Evolutionary conservation across 2,797 vertebrate species (phyloP).

Genomic region (Nyctibius grandis): DNA sequence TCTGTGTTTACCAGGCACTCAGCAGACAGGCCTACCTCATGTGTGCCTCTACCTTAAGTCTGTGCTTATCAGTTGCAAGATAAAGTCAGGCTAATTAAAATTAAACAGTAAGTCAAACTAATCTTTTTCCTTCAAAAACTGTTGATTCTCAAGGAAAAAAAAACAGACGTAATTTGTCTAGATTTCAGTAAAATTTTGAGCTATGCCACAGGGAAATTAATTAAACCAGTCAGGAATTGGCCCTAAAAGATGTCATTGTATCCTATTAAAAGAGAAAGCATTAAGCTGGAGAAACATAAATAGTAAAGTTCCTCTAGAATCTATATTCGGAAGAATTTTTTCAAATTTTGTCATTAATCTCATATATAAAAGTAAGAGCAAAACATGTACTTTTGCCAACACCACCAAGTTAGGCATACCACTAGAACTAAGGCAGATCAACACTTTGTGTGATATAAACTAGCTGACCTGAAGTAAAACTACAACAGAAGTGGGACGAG

Average conservation of each 20-base stretch:
- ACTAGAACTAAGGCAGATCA: background rate
- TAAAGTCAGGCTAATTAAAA: background rate
- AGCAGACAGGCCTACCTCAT: background rate
- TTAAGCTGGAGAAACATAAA: background rate
- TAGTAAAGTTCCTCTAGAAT: background rate
- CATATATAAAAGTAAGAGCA: background rate
- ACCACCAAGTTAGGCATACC: background rate
- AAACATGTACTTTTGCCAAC: rapidly evolving
- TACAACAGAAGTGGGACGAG: background rate
- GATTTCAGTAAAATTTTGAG: background rate
- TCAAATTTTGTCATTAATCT: background rate
- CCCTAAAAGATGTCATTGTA: background rate
- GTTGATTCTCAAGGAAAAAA: background rate
- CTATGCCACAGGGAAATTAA: background rate
- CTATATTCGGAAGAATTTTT: background rate
- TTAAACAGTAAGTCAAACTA: background rate
- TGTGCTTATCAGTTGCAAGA: background rate
- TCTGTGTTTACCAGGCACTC: rapidly evolving
- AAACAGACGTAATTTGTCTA: background rate
- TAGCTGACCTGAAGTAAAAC: background rate
- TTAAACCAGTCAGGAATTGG: background rate
- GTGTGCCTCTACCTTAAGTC: background rate
- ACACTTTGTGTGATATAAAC: background rate
- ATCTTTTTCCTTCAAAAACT: background rate
- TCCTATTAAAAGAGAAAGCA: background rate